A percentile compares a stretch with the other conserved stretches of the same genome.
phyloP scores from a whole-genome alignment of 2,797 vertebrate species.

The Astyanax mexicanus region DNA sequence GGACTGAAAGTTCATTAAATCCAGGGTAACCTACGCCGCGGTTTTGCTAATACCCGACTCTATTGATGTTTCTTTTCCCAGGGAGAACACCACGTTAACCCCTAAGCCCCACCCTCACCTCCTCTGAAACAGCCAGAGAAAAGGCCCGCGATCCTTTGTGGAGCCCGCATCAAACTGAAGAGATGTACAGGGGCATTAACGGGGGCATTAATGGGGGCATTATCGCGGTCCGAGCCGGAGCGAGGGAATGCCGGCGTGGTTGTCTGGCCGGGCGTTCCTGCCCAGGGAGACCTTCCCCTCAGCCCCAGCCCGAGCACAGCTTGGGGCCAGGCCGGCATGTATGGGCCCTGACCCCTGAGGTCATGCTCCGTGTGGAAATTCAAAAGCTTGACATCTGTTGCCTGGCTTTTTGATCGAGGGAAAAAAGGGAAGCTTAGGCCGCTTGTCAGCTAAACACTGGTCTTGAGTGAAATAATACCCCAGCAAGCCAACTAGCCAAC shows the following conservation, averaged over 20 bases:
- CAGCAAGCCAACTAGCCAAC: conserved; percentile 79
- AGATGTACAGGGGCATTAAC: conserved; percentile 47
- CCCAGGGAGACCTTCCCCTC: conserved; percentile 72
- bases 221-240: conserved; percentile 44
- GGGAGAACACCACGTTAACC: conserved; percentile 63
- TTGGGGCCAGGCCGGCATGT: conserved; percentile 75
- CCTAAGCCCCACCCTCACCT: conserved; percentile 47
- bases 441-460: conserved; percentile 72
- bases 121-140: conserved; percentile 46
- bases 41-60: conserved; percentile 66
- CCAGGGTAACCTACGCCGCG: conserved; percentile 69
- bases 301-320: conserved; percentile 74
- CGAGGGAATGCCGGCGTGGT: conserved; percentile 61
- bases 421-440: conserved; percentile 69
- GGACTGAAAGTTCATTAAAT: conserved; percentile 75
- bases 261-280: conserved; percentile 69
- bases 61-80: conserved; percentile 75
- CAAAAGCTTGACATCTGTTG: conserved; percentile 84
- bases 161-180: conserved; percentile 32
- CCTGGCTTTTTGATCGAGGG: conserved; percentile 75
- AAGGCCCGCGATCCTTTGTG: conserved; percentile 44
- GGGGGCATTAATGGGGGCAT: conserved; percentile 50
- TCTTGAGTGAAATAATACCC: conserved; percentile 77
- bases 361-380: conserved; percentile 79
- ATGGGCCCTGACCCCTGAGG: conserved; percentile 79